Evolutionary conservation across 2,797 vertebrate species (phyloP), one percentile per base, ranked within the genome.

Genomic region (Gadopsis bispinosus): DNA sequence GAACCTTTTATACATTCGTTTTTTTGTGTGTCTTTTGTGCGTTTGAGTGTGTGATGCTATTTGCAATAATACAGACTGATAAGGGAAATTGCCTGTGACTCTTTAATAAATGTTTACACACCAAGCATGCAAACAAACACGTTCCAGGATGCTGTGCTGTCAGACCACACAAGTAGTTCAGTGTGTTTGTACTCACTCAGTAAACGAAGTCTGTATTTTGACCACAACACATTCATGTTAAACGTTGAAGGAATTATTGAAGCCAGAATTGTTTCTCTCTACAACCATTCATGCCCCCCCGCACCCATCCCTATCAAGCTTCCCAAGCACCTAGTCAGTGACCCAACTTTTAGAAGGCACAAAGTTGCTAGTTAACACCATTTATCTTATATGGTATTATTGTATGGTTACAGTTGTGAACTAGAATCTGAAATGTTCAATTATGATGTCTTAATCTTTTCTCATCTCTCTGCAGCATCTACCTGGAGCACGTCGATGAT

Each of bases 401-500:
- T 35, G 33, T 5, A 35, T 35, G 33, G 41, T 29, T 35, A 35
- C 35, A 29, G 13, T 20, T 54, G 10, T 13, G 26, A 26, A 26
- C 26, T 26, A 26, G 2, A 26, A 39, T 29, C 26, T 59, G 0
- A 53, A 10, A 33, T 22, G 11, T 11, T 51, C 50, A n/a, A 60
- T 50, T 3, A 14, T 58, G 51, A 50, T 56, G 4, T 58, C 0
- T 75, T 43, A 39, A 12, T 69, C 6, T 48, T 26, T n/a, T 67
- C 11, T 56, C 13, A 1, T 60, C 7, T 53, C 47, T 68, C 22
- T 87, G 70, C 83, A 99, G 98, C 83, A 95, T 97, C 81, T 99
- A 99, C 92, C 85, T 99, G 88, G 95, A 95, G 54, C 95, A 97
- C 45, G 93, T 96, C 14, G 95, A 97, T 19, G 96, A 97, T 51